phyloP scores from a whole-genome alignment of 2,113 vertebrate species.

The Tinamus guttatus region DNA sequence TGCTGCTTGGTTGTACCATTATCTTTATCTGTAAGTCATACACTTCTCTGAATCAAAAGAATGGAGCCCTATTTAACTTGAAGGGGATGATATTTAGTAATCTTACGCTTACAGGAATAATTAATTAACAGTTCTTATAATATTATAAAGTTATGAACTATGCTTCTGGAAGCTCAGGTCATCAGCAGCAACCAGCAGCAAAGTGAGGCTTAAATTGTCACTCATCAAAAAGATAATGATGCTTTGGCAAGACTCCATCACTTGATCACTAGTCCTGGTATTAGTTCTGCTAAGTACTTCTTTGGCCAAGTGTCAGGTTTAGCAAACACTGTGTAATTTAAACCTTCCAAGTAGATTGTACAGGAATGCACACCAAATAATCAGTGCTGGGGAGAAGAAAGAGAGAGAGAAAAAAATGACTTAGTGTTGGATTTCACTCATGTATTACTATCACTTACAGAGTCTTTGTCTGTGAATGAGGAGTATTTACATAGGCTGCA shows the following conservation, averaged over 20 bases:
- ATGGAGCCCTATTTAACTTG: not conserved
- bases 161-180: not conserved
- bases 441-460: not conserved
- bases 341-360: slow-evolving; percentile 62
- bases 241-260: slow-evolving; percentile 59
- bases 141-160: not conserved
- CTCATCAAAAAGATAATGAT: slow-evolving; percentile 71
- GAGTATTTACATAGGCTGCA: not conserved
- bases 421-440: slow-evolving; percentile 18
- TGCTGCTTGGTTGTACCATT: not conserved
- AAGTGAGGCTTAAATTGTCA: slow-evolving; percentile 65
- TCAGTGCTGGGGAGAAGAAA: not conserved
- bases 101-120: not conserved
- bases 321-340: slow-evolving; percentile 75
- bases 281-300: slow-evolving; percentile 69
- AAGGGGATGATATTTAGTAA: not conserved
- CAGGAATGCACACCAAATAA: slow-evolving; percentile 68
- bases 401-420: not conserved
- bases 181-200: slow-evolving; percentile 65
- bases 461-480: not conserved
- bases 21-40: not conserved
- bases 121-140: slow-evolving; percentile 8
- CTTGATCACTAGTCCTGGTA: slow-evolving; percentile 70
- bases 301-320: slow-evolving; percentile 71
- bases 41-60: slow-evolving; percentile 10